Evolutionary conservation across 2,888 invertebrate species (phyloP).

Genomic region (Macaria liturata): DNA sequence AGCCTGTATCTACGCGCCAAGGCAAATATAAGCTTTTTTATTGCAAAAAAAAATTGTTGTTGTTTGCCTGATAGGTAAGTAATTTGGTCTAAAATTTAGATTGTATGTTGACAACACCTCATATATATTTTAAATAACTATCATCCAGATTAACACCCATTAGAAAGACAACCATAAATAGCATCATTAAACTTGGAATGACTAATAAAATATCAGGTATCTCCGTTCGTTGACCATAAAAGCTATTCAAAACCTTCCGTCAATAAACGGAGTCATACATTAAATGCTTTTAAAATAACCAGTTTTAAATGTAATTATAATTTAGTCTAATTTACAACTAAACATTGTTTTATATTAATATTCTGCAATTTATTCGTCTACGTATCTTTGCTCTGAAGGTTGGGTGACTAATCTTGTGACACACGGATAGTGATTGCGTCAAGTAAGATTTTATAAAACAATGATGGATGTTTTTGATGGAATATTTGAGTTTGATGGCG

Average conservation of each 20-base stretch:
- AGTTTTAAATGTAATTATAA: constrained; percentile 2
- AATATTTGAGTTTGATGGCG: neutral
- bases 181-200: too few relatives aligned
- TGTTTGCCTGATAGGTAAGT: too few relatives aligned
- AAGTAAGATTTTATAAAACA: constrained; percentile 33
- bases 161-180: too few relatives aligned
- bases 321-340: constrained; percentile 2
- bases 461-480: constrained; percentile 9
- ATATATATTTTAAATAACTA: too few relatives aligned
- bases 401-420: constrained; percentile 57
- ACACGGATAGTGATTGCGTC: constrained; percentile 41
- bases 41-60: too few relatives aligned
- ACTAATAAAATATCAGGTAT: too few relatives aligned
- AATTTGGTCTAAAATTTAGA: too few relatives aligned
- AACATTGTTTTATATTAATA: constrained; percentile 7
- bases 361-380: constrained; percentile 12
- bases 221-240: too few relatives aligned
- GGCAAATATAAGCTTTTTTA: too few relatives aligned
- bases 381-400: constrained; percentile 41
- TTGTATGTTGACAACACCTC: too few relatives aligned
- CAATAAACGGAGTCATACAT: constrained; percentile 6
- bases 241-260: constrained; percentile 6
- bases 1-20: too few relatives aligned
- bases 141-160: too few relatives aligned
- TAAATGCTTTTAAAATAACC: constrained; percentile 1